These are phyloP conservation scores for Brachionus paranguensis DNA, from an alignment of 1,140 invertebrate genomes.

Conservation along the genomic window DNA sequence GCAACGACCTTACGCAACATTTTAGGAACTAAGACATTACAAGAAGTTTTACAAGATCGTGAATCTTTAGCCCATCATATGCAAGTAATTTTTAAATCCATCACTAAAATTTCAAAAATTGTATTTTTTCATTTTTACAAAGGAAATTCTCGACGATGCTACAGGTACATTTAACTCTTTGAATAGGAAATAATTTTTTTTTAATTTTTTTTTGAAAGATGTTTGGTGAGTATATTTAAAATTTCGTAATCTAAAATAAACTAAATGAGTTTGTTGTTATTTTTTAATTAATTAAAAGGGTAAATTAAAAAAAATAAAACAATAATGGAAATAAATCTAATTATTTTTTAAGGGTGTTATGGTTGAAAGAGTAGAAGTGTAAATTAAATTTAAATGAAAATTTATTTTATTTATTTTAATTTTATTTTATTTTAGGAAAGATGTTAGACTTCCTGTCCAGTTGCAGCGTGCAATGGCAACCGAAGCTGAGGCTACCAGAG, in stretches of 20 bases:
- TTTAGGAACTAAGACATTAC: constrained; percentile 41
- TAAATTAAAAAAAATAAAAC: background rate
- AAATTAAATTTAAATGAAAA: background rate
- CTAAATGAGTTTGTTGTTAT: background rate
- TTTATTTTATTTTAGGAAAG: constrained; percentile 38
- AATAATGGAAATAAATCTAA: background rate
- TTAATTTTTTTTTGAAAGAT: background rate
- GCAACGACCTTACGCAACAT: constrained; percentile 43
- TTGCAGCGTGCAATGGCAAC: constrained; percentile 51
- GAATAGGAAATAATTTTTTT: background rate
- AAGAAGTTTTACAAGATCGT: constrained; percentile 41
- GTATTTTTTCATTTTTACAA: background rate
- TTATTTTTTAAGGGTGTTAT: constrained; percentile 36
- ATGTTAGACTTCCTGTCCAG: constrained; percentile 46
- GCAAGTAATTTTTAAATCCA: background rate
- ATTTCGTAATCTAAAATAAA: background rate
- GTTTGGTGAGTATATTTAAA: constrained; percentile 29
- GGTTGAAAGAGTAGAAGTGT: constrained; percentile 40
- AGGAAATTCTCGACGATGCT: constrained; percentile 40
- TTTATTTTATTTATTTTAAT: background rate
- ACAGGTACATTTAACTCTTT: background rate
- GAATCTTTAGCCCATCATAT: constrained; percentile 41
- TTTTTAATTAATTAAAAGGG: background rate
- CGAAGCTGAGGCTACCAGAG: constrained; percentile 49
- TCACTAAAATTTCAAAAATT: too few species aligned